Percentiles rank a stretch among this genome's conserved stretches.
These are phyloP conservation scores for Nothura maculosa DNA, from an alignment of 2,797 vertebrate species.

Conservation along the genomic window DNA sequence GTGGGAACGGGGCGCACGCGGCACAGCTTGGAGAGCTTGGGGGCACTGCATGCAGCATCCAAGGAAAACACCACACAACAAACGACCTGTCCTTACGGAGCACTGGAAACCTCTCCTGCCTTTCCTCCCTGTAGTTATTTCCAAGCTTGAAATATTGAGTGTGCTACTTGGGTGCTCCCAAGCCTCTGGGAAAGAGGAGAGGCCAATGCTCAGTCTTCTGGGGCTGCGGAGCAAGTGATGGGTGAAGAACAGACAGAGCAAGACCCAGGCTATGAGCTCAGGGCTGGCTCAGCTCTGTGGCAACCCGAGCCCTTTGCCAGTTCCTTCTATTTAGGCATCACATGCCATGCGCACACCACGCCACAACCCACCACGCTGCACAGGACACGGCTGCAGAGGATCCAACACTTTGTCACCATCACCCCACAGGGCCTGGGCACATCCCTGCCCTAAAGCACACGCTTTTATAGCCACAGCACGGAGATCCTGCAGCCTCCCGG, in stretches of 20 bases:
- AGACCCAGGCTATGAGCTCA: neutral
- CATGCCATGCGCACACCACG: accelerated
- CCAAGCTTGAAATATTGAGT: too few relatives aligned
- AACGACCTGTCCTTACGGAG: neutral
- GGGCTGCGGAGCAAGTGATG: neutral
- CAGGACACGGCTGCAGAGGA: neutral
- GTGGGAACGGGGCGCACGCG: neutral
- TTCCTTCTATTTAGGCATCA: neutral
- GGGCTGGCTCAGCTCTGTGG: neutral
- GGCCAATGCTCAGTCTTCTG: neutral
- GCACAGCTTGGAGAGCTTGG: neutral
- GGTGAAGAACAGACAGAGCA: neutral
- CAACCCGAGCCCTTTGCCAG: neutral
- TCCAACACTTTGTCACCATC: accelerated
- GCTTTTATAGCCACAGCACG: too few relatives aligned
- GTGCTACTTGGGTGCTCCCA: neutral
- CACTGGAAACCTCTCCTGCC: neutral
- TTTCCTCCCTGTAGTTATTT: neutral
- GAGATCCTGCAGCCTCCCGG: neutral
- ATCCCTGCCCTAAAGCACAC: neutral
- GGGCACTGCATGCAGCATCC: accelerated
- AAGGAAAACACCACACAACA: neutral
- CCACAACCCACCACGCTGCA: neutral
- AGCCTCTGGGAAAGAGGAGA: neutral
- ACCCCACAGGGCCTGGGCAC: accelerated